phyloP scores from a whole-genome alignment of 37 sponge, comb jelly and placozoan species.

The Ianthella basta region DNA sequence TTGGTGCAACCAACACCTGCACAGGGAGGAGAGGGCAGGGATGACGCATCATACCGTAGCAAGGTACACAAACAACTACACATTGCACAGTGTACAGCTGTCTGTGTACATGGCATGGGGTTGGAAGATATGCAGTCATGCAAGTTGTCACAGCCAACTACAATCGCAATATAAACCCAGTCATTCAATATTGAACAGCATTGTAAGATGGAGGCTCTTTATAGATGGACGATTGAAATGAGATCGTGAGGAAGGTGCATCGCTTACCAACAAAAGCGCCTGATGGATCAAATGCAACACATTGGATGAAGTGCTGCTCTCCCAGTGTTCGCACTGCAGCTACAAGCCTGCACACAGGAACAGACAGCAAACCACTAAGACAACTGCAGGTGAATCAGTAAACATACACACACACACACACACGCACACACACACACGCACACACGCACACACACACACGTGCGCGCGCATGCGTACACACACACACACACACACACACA shows the following conservation, averaged over 20 bases:
- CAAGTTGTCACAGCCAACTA: no score
- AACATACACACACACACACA: neutral
- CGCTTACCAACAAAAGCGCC: slow-evolving; percentile 71
- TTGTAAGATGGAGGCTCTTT: no score
- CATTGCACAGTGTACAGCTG: no score
- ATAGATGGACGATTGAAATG: no score
- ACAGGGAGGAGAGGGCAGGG: neutral
- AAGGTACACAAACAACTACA: no score
- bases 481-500: neutral
- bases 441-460: neutral
- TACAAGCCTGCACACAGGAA: slow-evolving; percentile 41
- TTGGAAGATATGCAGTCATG: neutral
- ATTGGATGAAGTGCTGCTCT: slow-evolving; percentile 65
- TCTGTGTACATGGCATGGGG: no score
- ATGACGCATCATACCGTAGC: no score
- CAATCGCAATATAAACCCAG: no score
- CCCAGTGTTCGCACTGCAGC: slow-evolving; percentile 55
- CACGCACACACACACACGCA: slow-evolving; percentile 12
- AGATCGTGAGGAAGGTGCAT: no score
- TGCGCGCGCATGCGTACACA: neutral
- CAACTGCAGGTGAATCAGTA: neutral
- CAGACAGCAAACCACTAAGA: neutral
- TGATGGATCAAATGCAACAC: slow-evolving; percentile 73
- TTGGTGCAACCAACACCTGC: slow-evolving; percentile 89
- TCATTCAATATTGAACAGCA: no score